Percentiles rank a stretch among this genome's conserved stretches.
These are phyloP conservation scores for Melieria omissa DNA, from an alignment of 2,888 invertebrate species.

Conservation along the genomic window DNA sequence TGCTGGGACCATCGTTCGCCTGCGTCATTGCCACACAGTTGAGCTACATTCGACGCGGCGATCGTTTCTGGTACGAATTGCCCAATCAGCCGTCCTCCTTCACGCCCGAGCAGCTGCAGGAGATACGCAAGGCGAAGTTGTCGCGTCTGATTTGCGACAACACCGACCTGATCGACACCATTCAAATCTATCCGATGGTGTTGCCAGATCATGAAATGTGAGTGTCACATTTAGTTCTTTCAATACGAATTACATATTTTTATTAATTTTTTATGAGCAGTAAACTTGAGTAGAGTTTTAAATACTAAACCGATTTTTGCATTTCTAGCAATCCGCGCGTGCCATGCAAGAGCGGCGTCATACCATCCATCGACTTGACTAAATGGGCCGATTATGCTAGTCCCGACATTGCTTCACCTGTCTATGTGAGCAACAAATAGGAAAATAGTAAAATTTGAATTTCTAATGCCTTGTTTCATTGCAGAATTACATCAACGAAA, in stretches of 20 bases:
- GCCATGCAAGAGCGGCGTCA: slow-evolving; percentile 87
- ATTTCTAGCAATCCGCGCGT: slow-evolving; percentile 87
- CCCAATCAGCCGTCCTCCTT: slow-evolving; percentile 93
- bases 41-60: slow-evolving; percentile 87
- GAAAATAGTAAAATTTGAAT: background rate
- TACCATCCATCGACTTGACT: slow-evolving; percentile 86
- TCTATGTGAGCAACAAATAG: slow-evolving; percentile 71
- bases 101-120: slow-evolving; percentile 85
- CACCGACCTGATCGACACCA: slow-evolving; percentile 90
- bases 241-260: background rate
- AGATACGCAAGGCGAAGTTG: slow-evolving; percentile 83
- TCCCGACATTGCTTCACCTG: slow-evolving; percentile 69
- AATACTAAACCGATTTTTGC: slow-evolving; percentile 1
- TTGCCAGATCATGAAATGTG: slow-evolving; percentile 93
- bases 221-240: slow-evolving; percentile 65
- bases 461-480: slow-evolving; percentile 43
- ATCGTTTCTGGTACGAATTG: slow-evolving; percentile 95
- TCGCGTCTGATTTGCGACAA: slow-evolving; percentile 91
- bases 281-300: background rate
- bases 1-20: slow-evolving; percentile 94
- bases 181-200: slow-evolving; percentile 92
- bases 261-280: background rate
- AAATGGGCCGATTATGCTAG: slow-evolving; percentile 87
- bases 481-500: slow-evolving; percentile 67
- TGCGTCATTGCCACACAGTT: slow-evolving; percentile 95